Evolutionary conservation across 1,140 invertebrate genomes (phyloP).

Genomic region (Aphis gossypii): DNA sequence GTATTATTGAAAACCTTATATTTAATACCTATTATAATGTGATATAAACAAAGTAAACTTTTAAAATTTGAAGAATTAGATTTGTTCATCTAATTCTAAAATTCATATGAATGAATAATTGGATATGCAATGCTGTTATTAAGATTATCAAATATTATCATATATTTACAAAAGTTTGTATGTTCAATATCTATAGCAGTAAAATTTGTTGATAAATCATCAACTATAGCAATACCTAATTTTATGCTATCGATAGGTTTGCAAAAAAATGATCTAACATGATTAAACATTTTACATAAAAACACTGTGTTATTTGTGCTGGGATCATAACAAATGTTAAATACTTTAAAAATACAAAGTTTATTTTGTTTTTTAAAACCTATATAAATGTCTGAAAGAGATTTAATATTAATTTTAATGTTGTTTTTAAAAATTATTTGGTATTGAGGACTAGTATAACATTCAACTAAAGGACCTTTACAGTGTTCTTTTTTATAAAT

Average conservation of each 20-base stretch:
- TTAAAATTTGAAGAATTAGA: too few relatives aligned
- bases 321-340: background rate
- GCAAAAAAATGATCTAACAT: background rate
- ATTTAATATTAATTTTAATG: background rate
- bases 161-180: background rate
- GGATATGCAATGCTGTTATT: background rate
- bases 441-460: background rate
- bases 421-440: background rate
- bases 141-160: background rate
- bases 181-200: background rate
- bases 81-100: too few relatives aligned
- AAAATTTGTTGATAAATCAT: background rate
- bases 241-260: background rate
- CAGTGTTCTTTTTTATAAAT: background rate
- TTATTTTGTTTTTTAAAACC: background rate
- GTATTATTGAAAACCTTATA: too few relatives aligned
- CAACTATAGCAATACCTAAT: background rate
- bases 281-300: background rate
- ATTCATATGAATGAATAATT: background rate
- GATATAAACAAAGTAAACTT: too few relatives aligned
- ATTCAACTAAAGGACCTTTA: background rate
- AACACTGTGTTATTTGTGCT: background rate
- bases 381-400: background rate
- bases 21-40: too few relatives aligned
- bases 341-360: background rate